Evolutionary conservation across 2,113 vertebrate species (phyloP).

Genomic region (Bos indicus): DNA sequence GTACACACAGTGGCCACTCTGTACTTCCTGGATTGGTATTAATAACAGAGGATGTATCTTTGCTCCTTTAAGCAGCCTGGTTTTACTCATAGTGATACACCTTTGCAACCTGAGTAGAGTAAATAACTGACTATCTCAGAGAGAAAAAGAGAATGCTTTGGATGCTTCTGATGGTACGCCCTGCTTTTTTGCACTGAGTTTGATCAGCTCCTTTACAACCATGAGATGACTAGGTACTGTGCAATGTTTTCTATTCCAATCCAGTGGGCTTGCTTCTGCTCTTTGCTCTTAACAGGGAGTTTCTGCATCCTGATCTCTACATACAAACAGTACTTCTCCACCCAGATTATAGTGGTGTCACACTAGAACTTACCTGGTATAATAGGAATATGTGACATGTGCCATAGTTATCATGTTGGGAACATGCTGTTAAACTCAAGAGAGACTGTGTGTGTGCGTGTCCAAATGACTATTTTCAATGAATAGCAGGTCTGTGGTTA

Average conservation of each 20-base stretch:
- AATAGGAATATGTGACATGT: not conserved
- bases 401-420: not conserved
- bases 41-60: not conserved
- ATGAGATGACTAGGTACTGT: not conserved
- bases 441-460: accelerated
- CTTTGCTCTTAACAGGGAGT: not conserved
- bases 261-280: not conserved
- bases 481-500: not conserved
- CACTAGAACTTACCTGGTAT: not conserved
- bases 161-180: not conserved
- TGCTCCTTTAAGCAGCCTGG: not conserved
- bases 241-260: not conserved
- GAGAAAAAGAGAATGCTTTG: not conserved
- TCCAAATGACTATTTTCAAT: not conserved
- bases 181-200: not conserved
- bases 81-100: not conserved
- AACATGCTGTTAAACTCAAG: not conserved
- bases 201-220: not conserved
- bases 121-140: not conserved
- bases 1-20: not conserved
- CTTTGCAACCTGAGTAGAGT: not conserved
- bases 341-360: not conserved
- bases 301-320: not conserved
- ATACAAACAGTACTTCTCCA: not conserved
- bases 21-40: not conserved